Percentiles rank a stretch among this genome's conserved stretches.
These are phyloP conservation scores for Phrynosoma blainvillii DNA, from an alignment of 2,113 vertebrate species.

Conservation along the genomic window DNA sequence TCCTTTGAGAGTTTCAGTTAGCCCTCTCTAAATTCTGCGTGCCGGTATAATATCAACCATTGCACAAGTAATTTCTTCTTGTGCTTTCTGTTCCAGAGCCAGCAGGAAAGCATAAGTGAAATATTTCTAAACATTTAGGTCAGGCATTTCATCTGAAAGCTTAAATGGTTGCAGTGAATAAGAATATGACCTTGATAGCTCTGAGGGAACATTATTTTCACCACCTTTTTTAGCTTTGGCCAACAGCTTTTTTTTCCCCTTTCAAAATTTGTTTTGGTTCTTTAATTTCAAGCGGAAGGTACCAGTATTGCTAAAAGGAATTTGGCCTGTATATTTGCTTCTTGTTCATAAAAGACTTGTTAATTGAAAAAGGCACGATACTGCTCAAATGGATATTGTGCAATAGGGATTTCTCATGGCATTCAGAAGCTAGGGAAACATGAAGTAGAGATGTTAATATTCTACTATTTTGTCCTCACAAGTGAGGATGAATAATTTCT, in stretches of 20 bases:
- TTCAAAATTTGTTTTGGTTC: background rate
- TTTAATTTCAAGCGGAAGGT: background rate
- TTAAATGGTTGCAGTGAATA: background rate
- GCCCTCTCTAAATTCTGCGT: background rate
- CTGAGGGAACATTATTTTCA: background rate
- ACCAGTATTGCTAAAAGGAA: background rate
- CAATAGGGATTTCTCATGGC: background rate
- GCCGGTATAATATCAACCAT: no score
- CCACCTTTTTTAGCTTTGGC: background rate
- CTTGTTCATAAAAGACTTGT: background rate
- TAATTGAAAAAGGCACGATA: background rate
- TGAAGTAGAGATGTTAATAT: background rate
- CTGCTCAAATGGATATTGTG: conserved; percentile 13
- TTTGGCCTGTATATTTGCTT: conserved; percentile 9
- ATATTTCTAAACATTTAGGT: background rate
- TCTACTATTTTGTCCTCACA: no score
- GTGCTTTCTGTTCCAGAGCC: background rate
- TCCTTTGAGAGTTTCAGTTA: background rate
- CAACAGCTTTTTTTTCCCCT: background rate
- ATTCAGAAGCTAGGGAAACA: background rate
- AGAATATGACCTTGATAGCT: background rate
- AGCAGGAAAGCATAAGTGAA: no score
- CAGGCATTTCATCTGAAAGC: background rate
- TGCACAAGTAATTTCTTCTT: background rate
- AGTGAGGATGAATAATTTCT: no score